Evolutionary conservation across 2,113 vertebrate genomes (phyloP), one percentile per base, ranked within the genome.

Genomic region (Edolisoma coerulescens): DNA sequence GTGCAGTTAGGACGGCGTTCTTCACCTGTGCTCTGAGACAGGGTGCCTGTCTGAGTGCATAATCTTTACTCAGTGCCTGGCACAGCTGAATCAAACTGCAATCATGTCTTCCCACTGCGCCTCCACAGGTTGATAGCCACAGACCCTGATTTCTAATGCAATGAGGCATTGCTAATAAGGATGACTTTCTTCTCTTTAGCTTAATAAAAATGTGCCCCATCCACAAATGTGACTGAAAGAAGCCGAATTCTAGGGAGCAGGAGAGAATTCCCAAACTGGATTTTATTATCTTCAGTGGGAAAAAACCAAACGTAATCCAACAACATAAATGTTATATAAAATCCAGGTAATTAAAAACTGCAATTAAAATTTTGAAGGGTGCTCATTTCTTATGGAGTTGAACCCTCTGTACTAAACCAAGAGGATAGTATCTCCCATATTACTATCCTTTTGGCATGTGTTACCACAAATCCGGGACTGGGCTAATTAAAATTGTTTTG

Each of bases 401-500:
- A 89, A 74, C 6, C 4, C 16, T 67, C 61, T 80, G 75, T 39
- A 50, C 44, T 44, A 71, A 93, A 49, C 16, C 52, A 86, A 87
- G 56, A 93, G n/a, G 42, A 60, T 9, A 84, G 23, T 52, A 57
- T 28, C 49, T 86, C 9, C 23, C 2, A 1, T 82, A 86, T 47
- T 75, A 87, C 49, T 87, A 82, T 80, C 44, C 32, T 74, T 78
- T 78, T 84, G 53, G 69, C 41, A 27, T 50, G 47, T 64, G 74
- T 78, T 83, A 73, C 57, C 5, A 4, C 45, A 68, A 47, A 93
- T 60, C 65, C 73, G 73, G 82, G 76, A 94, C 86, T 9, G 6
- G 80, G 76, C 93, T 96, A 94, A 96, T 95, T 95, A 96, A 94
- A 96, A 92, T 53, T 57, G 73, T 84, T 95, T 90, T 68, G 73